These are phyloP conservation scores for Papilio polyxenes DNA, from an alignment of 1,140 invertebrate species.

Conservation along the genomic window DNA sequence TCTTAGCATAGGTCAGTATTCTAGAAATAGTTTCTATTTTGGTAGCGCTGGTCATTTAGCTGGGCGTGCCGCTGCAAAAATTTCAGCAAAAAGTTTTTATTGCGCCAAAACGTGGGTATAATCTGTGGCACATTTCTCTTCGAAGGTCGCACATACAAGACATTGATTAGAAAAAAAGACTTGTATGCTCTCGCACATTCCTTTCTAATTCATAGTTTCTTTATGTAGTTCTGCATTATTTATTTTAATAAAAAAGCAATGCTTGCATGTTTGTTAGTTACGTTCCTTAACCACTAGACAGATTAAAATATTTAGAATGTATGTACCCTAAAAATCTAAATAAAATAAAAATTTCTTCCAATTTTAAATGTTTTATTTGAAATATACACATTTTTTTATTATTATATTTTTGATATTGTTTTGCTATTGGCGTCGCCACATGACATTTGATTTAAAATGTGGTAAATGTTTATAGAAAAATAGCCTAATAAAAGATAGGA, in stretches of 20 bases:
- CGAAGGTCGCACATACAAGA: conserved; percentile 3
- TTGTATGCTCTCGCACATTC: background rate
- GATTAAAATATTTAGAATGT: no score
- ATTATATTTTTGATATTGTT: no score
- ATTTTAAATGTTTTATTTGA: no score
- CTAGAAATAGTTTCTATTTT: conserved; percentile 21
- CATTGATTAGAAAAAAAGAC: conserved; percentile 5
- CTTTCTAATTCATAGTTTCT: background rate
- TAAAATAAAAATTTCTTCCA: no score
- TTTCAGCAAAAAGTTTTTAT: conserved; percentile 18
- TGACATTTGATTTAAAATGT: no score
- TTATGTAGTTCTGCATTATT: background rate
- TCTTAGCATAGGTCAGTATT: conserved; percentile 27
- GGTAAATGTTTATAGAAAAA: no score
- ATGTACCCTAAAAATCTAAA: no score
- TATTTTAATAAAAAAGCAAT: background rate
- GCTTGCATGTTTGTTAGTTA: no score
- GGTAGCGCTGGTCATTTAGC: conserved; percentile 8
- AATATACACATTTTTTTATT: no score
- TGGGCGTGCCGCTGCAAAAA: conserved; percentile 14
- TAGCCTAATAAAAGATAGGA: no score
- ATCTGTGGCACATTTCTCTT: conserved; percentile 24
- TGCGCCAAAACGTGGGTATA: background rate
- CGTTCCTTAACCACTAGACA: no score
- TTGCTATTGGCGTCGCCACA: no score